Base-by-base conservation (phyloP, 1,140 invertebrate genomes). In the Acromyrmex heyeri region DNA sequence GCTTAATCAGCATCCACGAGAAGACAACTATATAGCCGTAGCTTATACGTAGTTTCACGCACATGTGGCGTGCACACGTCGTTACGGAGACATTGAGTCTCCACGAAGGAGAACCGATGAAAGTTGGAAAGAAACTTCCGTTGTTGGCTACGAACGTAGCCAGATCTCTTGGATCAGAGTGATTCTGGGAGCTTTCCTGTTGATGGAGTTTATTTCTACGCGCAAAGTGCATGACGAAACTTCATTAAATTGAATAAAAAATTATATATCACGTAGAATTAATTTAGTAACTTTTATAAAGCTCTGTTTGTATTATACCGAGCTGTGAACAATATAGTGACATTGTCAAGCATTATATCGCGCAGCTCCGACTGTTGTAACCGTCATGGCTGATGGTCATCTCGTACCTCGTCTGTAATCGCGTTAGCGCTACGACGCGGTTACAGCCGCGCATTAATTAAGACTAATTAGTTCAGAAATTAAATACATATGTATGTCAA, bases 1-100 rank as follows among this genome's bases (percentile, higher is more conserved):
- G 90, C 87, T 91, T 91, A 91, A 91, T 91, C 91, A 91, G 91
- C 90, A 91, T 87, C 91, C 90, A 85, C 85, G 69, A 69, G 57
- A 73, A 91, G 90, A 91, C 90, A 91, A 91, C 90, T 91, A 90
- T 91, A 91, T 91, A 91, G 78, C 64, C 55, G 50, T 59, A 77
- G 64, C 76, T 86, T 81, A 64, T 62, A 89, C 86, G 73, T 89
- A 91, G 90, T 91, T 91, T 88, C 77, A 79, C 79, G 81, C 81
- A 67, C 86, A 88, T 87, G 72, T 78, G 76, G 48, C 73, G 44
- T 67, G n/a, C 82, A 86, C 55, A 67, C 70, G 75, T 81, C 65
- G 77, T 77, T 76, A n/a, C 38, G 69, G 57, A 10, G 57, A 69
- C 67, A 59, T 55, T 53, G 48, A 79, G 21, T 86, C 83, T 24